phyloP scores from a whole-genome alignment of 2,113 vertebrate genomes.

The Zingel zingel region DNA sequence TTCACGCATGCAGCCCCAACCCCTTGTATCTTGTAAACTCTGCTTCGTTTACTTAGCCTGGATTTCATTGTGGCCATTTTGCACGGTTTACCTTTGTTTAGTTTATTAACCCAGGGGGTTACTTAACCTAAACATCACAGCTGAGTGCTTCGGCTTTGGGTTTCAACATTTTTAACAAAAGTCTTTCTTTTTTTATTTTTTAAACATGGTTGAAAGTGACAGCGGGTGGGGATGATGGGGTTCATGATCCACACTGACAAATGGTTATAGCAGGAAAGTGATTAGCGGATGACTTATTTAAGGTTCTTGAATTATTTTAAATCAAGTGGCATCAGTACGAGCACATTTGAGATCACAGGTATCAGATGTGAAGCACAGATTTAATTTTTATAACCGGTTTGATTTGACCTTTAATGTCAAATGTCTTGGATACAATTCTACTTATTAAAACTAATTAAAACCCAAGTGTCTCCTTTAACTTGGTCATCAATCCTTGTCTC shows the following conservation, averaged over 20 bases:
- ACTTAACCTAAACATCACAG: slow-evolving; percentile 96
- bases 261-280: slow-evolving; percentile 69
- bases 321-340: background rate
- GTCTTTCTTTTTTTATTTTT: slow-evolving; percentile 82
- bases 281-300: slow-evolving; percentile 42
- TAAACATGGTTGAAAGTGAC: slow-evolving; percentile 86
- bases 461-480: background rate
- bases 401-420: background rate
- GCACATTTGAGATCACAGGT: background rate
- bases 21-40: slow-evolving; percentile 94
- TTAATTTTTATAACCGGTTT: background rate
- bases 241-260: slow-evolving; percentile 89
- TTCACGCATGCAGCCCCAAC: slow-evolving; percentile 84
- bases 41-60: slow-evolving; percentile 97
- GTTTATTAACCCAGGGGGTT: slow-evolving; percentile 99
- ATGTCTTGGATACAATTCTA: background rate
- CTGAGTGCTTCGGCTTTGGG: slow-evolving; percentile 90
- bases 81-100: slow-evolving; percentile 98
- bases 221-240: slow-evolving; percentile 87
- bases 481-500: slow-evolving; percentile 4
- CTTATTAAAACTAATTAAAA: background rate
- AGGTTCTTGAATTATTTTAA: slow-evolving; percentile 11
- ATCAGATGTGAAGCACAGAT: background rate
- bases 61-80: slow-evolving; percentile 98
- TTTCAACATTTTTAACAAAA: slow-evolving; percentile 92